Conservation (phyloP, 2,797 vertebrate genomes). For the Xiphophorus birchmanni region DNA sequence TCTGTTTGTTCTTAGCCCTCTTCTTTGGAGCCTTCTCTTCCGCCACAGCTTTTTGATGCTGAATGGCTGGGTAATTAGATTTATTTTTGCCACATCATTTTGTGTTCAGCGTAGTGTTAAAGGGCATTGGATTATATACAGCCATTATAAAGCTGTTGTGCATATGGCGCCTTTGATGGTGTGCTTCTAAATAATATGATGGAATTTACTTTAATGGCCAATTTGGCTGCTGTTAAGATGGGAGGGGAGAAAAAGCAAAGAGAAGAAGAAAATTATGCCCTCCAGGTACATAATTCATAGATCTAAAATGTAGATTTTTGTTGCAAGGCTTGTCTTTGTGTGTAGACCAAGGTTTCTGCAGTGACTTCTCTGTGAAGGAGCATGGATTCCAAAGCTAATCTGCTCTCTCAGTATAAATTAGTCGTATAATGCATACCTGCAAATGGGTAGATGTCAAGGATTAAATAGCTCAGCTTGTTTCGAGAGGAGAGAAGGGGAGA, state of each 20-base stretch:
- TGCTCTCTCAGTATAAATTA: slow-evolving; percentile 10
- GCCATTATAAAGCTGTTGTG: slow-evolving; percentile 71
- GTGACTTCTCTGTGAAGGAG: slow-evolving; percentile 23
- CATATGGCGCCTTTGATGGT: slow-evolving; percentile 66
- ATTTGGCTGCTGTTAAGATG: slow-evolving; percentile 45
- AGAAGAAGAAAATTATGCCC: slow-evolving; percentile 32
- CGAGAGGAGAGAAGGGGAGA: neutral
- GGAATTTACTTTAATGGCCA: slow-evolving; percentile 67
- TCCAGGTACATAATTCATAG: slow-evolving; percentile 43
- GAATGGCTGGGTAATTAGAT: slow-evolving; percentile 75
- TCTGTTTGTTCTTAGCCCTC: slow-evolving; percentile 58
- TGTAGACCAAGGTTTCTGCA: slow-evolving; percentile 22
- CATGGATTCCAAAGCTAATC: slow-evolving; percentile 10
- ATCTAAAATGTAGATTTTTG: slow-evolving; percentile 50
- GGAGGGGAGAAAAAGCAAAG: slow-evolving; percentile 18
- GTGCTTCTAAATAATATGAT: slow-evolving; percentile 53
- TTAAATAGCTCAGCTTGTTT: slow-evolving; percentile 6
- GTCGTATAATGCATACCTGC: neutral
- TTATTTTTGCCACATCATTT: slow-evolving; percentile 74
- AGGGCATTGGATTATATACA: slow-evolving; percentile 71
- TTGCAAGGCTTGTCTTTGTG: slow-evolving; percentile 26
- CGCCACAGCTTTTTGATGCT: slow-evolving; percentile 61
- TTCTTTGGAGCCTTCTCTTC: slow-evolving; percentile 55
- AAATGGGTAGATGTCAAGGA: neutral
- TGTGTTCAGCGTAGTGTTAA: slow-evolving; percentile 73